Evolutionary conservation across 2,113 vertebrate species (phyloP).

Genomic region (Mormyrus lacerda): DNA sequence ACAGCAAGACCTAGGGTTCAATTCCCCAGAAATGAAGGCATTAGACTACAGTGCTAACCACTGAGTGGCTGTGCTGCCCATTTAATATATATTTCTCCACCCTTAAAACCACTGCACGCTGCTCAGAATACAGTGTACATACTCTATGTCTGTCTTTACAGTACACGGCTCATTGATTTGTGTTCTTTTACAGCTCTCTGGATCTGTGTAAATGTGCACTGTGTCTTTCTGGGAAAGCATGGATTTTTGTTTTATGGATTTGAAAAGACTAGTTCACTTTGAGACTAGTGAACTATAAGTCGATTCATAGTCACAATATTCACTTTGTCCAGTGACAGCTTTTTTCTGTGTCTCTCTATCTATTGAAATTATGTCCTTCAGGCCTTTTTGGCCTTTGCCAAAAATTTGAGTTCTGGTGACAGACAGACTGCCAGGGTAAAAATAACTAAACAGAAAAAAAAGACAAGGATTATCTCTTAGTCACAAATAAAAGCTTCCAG

Average conservation of each 20-base stretch:
- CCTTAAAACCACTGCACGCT: background rate
- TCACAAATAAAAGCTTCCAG: background rate
- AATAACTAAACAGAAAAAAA: background rate
- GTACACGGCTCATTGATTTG: background rate
- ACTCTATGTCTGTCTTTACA: background rate
- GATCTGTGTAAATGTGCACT: background rate
- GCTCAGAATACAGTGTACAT: background rate
- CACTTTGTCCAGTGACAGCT: background rate
- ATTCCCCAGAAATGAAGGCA: background rate
- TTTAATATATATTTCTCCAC: background rate
- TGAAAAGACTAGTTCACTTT: background rate
- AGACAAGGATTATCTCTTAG: background rate
- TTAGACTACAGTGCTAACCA: background rate
- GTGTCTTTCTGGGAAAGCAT: background rate
- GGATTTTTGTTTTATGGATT: background rate
- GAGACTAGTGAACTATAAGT: background rate
- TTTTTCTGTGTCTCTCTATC: no score
- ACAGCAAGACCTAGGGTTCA: background rate
- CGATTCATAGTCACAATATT: constrained; percentile 6
- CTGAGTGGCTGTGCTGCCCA: background rate
- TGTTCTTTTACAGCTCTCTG: background rate
- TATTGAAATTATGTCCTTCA: background rate
- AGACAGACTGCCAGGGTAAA: background rate
- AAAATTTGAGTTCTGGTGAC: background rate
- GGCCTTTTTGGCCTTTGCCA: constrained; percentile 9